A percentile compares a stretch with the other conserved stretches of the same genome.
Evolutionary conservation across 2,113 vertebrate genomes (phyloP).

Genomic region (Dissostichus mawsoni): DNA sequence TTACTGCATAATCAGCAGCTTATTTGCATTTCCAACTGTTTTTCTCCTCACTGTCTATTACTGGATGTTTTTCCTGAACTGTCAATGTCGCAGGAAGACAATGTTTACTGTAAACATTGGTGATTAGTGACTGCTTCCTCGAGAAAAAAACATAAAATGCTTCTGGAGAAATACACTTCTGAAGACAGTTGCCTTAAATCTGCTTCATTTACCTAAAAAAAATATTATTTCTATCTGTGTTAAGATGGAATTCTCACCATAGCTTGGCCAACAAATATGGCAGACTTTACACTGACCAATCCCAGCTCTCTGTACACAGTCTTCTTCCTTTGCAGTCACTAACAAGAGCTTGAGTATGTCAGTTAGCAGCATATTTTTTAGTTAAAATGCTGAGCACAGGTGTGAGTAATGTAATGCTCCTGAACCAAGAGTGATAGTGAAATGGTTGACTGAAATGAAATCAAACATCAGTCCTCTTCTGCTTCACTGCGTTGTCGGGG

Average conservation of each 20-base stretch:
- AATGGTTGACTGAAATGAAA: neutral
- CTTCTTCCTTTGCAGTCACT: neutral
- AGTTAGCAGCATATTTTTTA: neutral
- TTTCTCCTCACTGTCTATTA: neutral
- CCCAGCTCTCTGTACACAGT: neutral
- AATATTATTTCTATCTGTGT: no score
- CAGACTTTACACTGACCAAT: neutral
- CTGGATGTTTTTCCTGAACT: slow-evolving; percentile 19
- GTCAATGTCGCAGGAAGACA: slow-evolving; percentile 3
- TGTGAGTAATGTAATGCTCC: slow-evolving; percentile 10
- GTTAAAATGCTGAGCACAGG: neutral
- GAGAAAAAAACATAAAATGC: neutral
- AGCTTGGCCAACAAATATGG: neutral
- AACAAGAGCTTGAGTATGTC: neutral
- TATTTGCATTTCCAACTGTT: neutral
- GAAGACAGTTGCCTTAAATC: neutral
- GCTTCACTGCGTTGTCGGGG: neutral
- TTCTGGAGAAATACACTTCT: neutral
- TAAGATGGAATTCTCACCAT: neutral
- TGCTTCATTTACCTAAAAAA: neutral
- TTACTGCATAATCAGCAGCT: neutral
- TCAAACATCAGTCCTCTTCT: neutral
- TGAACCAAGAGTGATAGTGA: slow-evolving; percentile 12
- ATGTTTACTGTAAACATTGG: slow-evolving; percentile 16
- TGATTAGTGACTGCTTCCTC: slow-evolving; percentile 23